Conservation (phyloP, 1,140 invertebrate species). For the Macrostomum lignano region DNA sequence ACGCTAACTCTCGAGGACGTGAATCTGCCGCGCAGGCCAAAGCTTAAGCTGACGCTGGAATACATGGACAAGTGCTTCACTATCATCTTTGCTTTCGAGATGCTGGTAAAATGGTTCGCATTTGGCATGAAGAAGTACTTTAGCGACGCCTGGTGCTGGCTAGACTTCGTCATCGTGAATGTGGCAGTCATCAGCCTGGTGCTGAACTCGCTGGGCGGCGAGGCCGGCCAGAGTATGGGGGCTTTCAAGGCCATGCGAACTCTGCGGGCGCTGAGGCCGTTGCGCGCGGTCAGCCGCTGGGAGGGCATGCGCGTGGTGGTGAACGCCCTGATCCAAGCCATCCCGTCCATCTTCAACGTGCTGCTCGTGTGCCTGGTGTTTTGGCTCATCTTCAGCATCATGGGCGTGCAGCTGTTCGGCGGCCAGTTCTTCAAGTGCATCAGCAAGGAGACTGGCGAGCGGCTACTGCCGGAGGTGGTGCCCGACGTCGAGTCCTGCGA, state of each 20-base stretch:
- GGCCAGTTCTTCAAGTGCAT: slow-evolving; percentile 63
- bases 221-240: slow-evolving; percentile 35
- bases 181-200: slow-evolving; percentile 27
- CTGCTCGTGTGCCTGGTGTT: slow-evolving; percentile 59
- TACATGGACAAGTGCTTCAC: slow-evolving; percentile 89
- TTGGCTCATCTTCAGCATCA: no score
- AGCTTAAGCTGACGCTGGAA: slow-evolving; percentile 50
- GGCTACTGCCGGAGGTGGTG: not conserved
- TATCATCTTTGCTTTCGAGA: slow-evolving; percentile 78
- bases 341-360: slow-evolving; percentile 77
- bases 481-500: not conserved
- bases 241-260: slow-evolving; percentile 54
- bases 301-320: slow-evolving; percentile 71
- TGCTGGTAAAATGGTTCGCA: slow-evolving; percentile 83
- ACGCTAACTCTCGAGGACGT: slow-evolving; percentile 79
- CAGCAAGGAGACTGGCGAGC: slow-evolving; percentile 39
- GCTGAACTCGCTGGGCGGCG: not conserved
- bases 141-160: slow-evolving; percentile 82
- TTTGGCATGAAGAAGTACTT: slow-evolving; percentile 76
- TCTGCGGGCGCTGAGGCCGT: slow-evolving; percentile 45
- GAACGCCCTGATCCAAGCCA: slow-evolving; percentile 64
- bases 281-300: no score
- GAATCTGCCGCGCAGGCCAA: slow-evolving; percentile 52
- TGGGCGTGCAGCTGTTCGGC: slow-evolving; percentile 58
- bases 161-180: slow-evolving; percentile 87